phyloP scores from a whole-genome alignment of 2,797 vertebrate species.

The Sciurus vulgaris region DNA sequence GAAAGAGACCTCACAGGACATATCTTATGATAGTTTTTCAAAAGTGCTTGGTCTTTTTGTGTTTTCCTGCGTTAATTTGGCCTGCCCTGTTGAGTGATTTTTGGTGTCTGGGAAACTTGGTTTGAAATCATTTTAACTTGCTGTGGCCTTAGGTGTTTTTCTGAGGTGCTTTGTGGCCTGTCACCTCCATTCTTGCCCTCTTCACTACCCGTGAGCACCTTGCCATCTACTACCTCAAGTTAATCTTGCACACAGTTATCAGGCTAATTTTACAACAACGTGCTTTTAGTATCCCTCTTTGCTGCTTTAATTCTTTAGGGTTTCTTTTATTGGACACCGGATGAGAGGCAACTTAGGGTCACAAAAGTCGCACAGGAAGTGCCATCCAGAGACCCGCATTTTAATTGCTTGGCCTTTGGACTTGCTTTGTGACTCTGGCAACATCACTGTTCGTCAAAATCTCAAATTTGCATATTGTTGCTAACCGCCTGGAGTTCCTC shows the following conservation, averaged over 20 bases:
- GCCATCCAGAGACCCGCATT: neutral
- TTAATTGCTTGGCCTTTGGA: neutral
- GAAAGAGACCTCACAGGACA: neutral
- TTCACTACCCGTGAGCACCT: neutral
- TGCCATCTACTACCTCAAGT: accelerated
- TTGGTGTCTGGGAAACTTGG: neutral
- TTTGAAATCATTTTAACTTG: neutral
- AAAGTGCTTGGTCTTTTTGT: neutral
- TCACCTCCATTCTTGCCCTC: neutral
- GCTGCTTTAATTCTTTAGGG: neutral
- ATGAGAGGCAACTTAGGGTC: neutral
- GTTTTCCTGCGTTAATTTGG: neutral
- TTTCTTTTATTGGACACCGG: neutral
- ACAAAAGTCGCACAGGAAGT: neutral
- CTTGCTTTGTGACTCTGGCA: neutral
- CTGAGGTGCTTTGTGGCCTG: neutral
- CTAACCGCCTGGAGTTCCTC: neutral
- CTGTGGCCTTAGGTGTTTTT: neutral
- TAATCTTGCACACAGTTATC: neutral
- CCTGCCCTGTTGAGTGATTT: neutral
- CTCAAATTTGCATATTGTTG: neutral
- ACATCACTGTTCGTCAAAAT: neutral
- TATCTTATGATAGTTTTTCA: neutral
- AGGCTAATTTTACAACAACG: neutral
- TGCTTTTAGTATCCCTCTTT: neutral